Evolutionary conservation across 2,888 invertebrate genomes (phyloP), one percentile per base, ranked within the genome.

Genomic region (Priapulus caudatus): DNA sequence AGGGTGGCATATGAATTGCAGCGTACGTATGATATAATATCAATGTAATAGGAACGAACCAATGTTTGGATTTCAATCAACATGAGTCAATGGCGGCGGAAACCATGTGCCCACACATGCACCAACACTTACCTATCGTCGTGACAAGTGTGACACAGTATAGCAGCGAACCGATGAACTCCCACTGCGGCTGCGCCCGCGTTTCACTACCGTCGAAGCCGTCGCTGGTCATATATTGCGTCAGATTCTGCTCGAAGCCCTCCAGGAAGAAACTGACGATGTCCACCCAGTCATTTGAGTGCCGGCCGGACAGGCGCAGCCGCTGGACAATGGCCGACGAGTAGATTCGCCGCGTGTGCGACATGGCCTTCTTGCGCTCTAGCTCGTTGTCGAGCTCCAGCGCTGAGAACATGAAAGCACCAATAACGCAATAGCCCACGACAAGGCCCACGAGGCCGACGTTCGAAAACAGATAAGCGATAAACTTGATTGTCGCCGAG

Each of bases 371-470:
- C 33, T 33, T 33, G 10, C 86, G 33, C 50, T 80, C 77, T 61
- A 74, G 76, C 69, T 88, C 88, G 64, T 87, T 79, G 47, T 78
- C 77, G 3, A 79, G 77, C 67, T 89, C 88, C 53, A 89, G 75
- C 48, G 77, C 76, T 70, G 83, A 82, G 73, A 91, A 90, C 54
- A 86, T 82, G 67, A 83, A 82, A 16, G 89, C 89, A 4, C 90
- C 90, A 52, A 87, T 79, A 63, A 89, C 79, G 73, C 89, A 89
- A 74, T 91, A 91, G 23, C 85, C 83, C 57, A 90, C 86, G 60
- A 91, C 90, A 68, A 89, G 75, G 55, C 86, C 82, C 62, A 90
- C 82, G 64, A 90, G 79, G 63, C 86, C 83, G 64, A 89, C 83
- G 75, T 90, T 90, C 0, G 87, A 86, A 67, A 89, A 84, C 61